Base-by-base conservation (phyloP, 2,888 invertebrate genomes). In the Odontocerum albicorne region DNA sequence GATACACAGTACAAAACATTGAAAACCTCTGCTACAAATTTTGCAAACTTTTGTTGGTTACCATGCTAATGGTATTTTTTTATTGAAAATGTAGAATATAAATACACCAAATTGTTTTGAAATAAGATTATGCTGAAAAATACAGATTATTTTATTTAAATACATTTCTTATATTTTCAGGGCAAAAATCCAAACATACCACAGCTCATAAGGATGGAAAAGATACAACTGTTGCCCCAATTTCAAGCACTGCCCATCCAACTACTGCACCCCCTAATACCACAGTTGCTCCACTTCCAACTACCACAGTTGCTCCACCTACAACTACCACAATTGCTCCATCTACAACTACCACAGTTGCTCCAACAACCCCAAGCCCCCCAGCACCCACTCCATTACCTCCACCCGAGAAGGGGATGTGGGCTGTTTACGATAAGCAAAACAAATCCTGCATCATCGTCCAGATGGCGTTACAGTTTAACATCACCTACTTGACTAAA, bases 391-490 rank as follows among this genome's bases (percentile, higher is more conserved):
- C 62, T 3, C 62, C 66, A 8, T 19, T 62, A 6, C 51, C 65
- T 12, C 54, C 46, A 60, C 74, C 76, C 6, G 62, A 64, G 36
- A 66, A 70, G 42, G 80, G 78, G 33, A 73, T 68, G 56, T 85
- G 84, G 84, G 59, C 68, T 44, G 66, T 69, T 10, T 65, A 67
- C 22, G 53, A 61, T 15, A 66, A 65, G 21, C 55, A 49, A 1
- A 75, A 77, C 64, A 63, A 67, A 3, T 74, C 77, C 8, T 86
- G 85, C 63, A 75, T 86, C 45, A 65, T 82, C 59, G 66, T 82
- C 3, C 69, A 79, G 64, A 79, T 84, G 75, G 81, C 83, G 4
- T 69, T 79, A 3, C 75, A 80, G 65, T 68, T 86, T 38, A 80
- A 82, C 61, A 67, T 86, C 33, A 66, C 72, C 31, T 81, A 83